Evolutionary conservation across 2,888 invertebrate species (phyloP), one percentile per base, ranked within the genome.

Genomic region (Drosophila acutilabella): DNA sequence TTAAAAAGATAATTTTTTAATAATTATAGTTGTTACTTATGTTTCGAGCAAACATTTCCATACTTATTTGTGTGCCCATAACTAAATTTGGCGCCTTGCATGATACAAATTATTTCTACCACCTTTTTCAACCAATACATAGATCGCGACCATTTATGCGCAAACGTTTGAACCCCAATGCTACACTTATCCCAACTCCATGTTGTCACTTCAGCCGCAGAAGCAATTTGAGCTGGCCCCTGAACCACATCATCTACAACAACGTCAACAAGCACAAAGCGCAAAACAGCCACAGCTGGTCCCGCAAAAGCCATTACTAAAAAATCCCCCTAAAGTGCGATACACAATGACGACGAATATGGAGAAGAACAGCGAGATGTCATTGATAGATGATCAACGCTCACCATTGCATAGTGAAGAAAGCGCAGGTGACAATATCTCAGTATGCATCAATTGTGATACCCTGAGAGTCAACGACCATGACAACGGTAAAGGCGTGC

Each of bases 351-450:
- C 94, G n/a, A 92, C 93, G 23, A 92, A 92, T 64, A 81, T 92
- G 50, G 92, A 92, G 71, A 92, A 93, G 64, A 91, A 88, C 54
- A 91, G 92, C 7, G 92, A 92, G 76, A 91, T 92, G 91, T 96
- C 96, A 6, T 97, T 96, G 2, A 96, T 96, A 1, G 96, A 97
- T 90, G 97, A 97, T 91, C 94, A 96, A 26, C 96, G 96, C 86
- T 96, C 96, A 23, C 23, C 23, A 23, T 23, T 23, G 23, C 6
- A 23, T 6, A 23, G 1, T 23, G 23, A 23, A 23, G 96, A 96
- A 73, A 94, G 90, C 52, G 94, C 94, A 52, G 94, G 87, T 47
- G 92, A 92, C 30, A 91, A 91, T 54, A 91, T 91, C 41, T 91
- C 92, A 36, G 91, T 91, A 7, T 88, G 91, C 18, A 76, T 90